These are phyloP conservation scores for Sphenodon punctatus DNA, from an alignment of 2,797 vertebrate species.

Conservation along the genomic window DNA sequence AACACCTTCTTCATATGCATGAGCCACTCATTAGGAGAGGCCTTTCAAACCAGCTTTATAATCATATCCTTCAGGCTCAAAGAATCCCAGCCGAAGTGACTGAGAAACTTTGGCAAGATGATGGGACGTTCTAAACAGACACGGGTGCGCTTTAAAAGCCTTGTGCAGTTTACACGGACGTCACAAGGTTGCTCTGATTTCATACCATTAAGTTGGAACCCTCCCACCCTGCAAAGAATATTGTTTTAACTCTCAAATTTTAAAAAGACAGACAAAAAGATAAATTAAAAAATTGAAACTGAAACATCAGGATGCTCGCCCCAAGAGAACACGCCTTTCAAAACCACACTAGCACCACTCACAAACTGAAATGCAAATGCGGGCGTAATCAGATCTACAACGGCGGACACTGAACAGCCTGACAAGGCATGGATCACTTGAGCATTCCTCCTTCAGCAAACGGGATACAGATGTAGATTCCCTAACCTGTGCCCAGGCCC, in stretches of 20 bases:
- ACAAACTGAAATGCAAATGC: slow-evolving; percentile 57
- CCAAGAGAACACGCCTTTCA: slow-evolving; percentile 15
- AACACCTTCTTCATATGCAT: not conserved
- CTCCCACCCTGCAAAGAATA: too few species aligned
- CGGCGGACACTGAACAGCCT: not conserved
- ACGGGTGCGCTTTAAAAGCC: not conserved
- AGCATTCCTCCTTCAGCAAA: slow-evolving; percentile 2
- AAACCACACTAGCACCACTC: slow-evolving; percentile 42
- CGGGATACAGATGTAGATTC: slow-evolving; percentile 18
- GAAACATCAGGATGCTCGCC: too few species aligned
- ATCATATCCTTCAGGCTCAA: not conserved
- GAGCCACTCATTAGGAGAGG: not conserved
- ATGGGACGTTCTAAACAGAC: not conserved
- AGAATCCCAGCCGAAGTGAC: not conserved
- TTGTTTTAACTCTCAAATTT: too few species aligned
- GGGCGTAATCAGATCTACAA: not conserved
- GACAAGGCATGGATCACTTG: not conserved
- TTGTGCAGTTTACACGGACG: not conserved
- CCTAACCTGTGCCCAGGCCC: slow-evolving; percentile 23
- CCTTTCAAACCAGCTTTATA: slow-evolving; percentile 1
- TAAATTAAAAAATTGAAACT: too few species aligned
- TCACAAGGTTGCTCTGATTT: slow-evolving; percentile 45
- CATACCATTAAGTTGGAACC: slow-evolving; percentile 35
- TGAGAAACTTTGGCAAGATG: not conserved
- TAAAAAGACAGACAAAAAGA: too few species aligned